These are phyloP conservation scores for Semicossyphus pulcher DNA, from an alignment of 2,113 vertebrate species.

Conservation along the genomic window DNA sequence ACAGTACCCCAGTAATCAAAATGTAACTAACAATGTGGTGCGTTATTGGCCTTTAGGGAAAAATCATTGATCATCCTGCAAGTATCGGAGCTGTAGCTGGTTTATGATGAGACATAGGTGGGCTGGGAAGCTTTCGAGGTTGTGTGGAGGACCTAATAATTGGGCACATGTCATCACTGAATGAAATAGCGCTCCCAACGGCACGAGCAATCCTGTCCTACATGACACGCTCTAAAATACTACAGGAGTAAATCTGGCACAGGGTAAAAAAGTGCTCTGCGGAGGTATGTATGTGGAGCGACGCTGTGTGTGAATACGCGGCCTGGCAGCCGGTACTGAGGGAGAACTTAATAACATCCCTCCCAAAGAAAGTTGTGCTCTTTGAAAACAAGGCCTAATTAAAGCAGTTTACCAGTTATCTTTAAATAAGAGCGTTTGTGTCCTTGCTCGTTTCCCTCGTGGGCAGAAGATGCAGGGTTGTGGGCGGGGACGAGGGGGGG, in stretches of 20 bases:
- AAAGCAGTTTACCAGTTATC: conserved; percentile 76
- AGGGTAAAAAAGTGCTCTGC: conserved; percentile 1
- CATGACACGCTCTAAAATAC: conserved; percentile 67
- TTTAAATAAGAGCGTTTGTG: conserved; percentile 66
- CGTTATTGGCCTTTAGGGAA: conserved; percentile 71
- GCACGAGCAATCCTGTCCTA: conserved; percentile 62
- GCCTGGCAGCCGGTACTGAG: conserved; percentile 12
- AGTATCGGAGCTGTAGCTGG: conserved; percentile 47
- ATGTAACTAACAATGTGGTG: conserved; percentile 55
- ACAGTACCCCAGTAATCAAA: conserved; percentile 49
- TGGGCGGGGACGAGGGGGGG: conserved; percentile 37
- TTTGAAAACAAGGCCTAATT: conserved; percentile 73
- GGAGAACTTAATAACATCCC: conserved; percentile 33
- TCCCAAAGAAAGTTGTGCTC: conserved; percentile 59
- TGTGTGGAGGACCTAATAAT: conserved; percentile 75
- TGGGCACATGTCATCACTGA: conserved; percentile 70
- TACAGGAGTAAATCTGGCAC: conserved; percentile 64
- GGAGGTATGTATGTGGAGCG: conserved; percentile 7
- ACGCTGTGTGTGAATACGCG: conserved; percentile 10
- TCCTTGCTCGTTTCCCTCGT: conserved; percentile 69
- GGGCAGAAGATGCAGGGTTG: conserved; percentile 47
- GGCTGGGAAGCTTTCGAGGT: conserved; percentile 56
- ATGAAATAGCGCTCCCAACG: conserved; percentile 74
- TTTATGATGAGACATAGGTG: conserved; percentile 65
- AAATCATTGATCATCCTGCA: conserved; percentile 64